A percentile compares a stretch with the other conserved stretches of the same genome.
phyloP scores from a whole-genome alignment of 2,113 vertebrate species.

The Pterocles orientalis region DNA sequence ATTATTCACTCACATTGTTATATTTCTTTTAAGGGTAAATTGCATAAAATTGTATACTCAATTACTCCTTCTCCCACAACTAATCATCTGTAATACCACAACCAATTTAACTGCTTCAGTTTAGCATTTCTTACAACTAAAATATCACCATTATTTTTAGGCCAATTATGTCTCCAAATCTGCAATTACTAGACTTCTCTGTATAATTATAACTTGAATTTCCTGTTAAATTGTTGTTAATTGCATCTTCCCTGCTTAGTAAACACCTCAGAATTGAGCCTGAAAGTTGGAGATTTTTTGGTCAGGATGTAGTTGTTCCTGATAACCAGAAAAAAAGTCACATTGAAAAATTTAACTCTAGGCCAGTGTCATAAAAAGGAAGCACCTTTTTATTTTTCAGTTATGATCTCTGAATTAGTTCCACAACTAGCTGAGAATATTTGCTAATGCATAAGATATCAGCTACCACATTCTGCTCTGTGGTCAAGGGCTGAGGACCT shows the following conservation, averaged over 20 bases:
- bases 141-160: neutral
- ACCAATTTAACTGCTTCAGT: neutral
- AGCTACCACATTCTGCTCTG: neutral
- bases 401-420: rapidly evolving
- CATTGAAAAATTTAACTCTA: neutral
- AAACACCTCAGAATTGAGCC: neutral
- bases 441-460: neutral
- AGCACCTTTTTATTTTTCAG: neutral
- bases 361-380: neutral
- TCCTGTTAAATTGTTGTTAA: neutral
- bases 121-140: neutral
- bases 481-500: neutral
- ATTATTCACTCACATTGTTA: neutral
- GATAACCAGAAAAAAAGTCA: neutral
- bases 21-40: neutral
- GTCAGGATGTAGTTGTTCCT: neutral
- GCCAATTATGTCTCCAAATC: neutral
- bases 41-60: neutral
- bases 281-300: rapidly evolving
- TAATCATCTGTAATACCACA: neutral
- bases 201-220: neutral
- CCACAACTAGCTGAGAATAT: neutral
- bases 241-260: neutral
- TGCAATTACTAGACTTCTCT: neutral
- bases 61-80: neutral